Base-by-base conservation (phyloP, 1,140 invertebrate genomes). In the Heliothis virescens region DNA sequence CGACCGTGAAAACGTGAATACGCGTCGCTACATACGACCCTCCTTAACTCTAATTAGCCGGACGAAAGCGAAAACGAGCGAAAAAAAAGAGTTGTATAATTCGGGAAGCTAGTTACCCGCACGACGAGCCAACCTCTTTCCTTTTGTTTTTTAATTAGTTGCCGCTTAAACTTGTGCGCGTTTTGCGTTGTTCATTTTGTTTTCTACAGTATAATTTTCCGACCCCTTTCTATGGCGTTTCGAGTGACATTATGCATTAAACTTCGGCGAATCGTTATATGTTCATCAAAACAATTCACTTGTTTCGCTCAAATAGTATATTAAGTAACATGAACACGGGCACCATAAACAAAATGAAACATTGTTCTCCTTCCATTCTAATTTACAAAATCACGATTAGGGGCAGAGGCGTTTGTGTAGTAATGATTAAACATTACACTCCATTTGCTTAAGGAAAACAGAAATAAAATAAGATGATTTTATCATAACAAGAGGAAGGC, bases 111-210 rank as follows among this genome's bases (percentile, higher is more conserved):
- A 91, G 90, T 89, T 87, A 83, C 87, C 86, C 86, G 84, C 85
- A 83, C 83, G 80, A 88, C 81, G 86, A 90, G 89, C 86, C 87
- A 82, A 82, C 81, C 86, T 87, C 86, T 92, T 89, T 81, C 82
- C 86, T 90, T 92, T 93, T 93, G 88, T 92, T 90, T 93, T 91
- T 92, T 91, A 92, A 92, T 92, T 92, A 92, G 91, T 92, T 90
- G 89, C 88, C 91, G 89, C 87, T 92, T 93, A 91, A 92, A 91
- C 86, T 91, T 91, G 89, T 89, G 86, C 87, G 85, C 87, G 85
- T 90, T 71, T 89, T 85, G 62, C 85, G 84, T 85, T 88, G 87
- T 87, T 87, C 86, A 86, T 89, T 89, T 87, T 85, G 87, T 87
- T 80, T 83, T 85, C 82, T 65, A 65, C 29, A 79, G 71, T 79